Evolutionary conservation across 2,113 vertebrate genomes (phyloP).

Genomic region (Vulpes lagopus): DNA sequence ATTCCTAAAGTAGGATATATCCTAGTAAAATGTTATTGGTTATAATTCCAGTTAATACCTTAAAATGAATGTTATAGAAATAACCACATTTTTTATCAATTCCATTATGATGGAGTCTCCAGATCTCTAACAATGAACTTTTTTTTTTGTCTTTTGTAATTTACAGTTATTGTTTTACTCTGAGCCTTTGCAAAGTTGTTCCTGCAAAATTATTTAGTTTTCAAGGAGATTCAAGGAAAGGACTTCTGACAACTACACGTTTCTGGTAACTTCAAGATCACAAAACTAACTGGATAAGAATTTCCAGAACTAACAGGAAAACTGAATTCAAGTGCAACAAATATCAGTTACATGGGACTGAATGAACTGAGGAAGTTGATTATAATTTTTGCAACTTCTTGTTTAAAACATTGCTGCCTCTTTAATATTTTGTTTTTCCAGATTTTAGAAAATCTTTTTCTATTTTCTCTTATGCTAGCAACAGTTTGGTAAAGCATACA

Average conservation of each 20-base stretch:
- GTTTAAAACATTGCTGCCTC: neutral
- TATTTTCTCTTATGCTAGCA: neutral
- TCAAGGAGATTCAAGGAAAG: neutral
- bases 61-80: neutral
- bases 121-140: neutral
- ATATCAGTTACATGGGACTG: neutral
- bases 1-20: neutral
- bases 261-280: neutral
- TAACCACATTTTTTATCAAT: neutral
- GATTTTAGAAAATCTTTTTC: neutral
- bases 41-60: neutral
- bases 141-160: neutral
- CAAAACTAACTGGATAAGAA: neutral
- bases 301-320: neutral
- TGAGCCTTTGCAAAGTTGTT: neutral
- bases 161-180: neutral
- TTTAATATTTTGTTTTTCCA: neutral
- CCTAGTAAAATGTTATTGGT: neutral
- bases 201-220: neutral
- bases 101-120: neutral
- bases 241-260: neutral
- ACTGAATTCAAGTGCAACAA: neutral
- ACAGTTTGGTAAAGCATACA: neutral
- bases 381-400: neutral
- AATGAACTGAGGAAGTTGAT: neutral